A percentile compares a stretch with the other conserved stretches of the same genome.
Conservation (phyloP, 2,113 vertebrate species). For the Pterocles orientalis region DNA sequence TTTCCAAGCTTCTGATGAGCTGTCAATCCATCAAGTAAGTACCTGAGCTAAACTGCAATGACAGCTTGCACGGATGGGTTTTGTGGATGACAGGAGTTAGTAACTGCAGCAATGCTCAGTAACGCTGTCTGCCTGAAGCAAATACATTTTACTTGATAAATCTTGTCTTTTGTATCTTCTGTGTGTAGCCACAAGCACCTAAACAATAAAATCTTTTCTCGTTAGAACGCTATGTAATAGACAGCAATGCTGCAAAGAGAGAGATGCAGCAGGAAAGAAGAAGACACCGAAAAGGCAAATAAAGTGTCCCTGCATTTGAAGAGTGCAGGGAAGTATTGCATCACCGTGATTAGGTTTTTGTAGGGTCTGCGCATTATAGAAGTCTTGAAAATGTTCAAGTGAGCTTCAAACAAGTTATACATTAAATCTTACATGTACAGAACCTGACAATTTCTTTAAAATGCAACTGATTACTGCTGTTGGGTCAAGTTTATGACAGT, state of each 20-base stretch:
- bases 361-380: background rate
- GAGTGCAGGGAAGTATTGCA: background rate
- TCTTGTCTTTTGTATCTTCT: background rate
- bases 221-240: background rate
- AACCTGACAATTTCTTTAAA: background rate
- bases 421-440: background rate
- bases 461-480: background rate
- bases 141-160: background rate
- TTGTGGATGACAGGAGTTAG: background rate
- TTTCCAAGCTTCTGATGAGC: background rate
- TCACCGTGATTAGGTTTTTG: background rate
- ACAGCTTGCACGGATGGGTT: background rate
- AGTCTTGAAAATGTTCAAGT: background rate
- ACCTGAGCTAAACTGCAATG: background rate
- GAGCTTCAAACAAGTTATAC: background rate
- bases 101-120: background rate
- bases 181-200: background rate
- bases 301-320: background rate
- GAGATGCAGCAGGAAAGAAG: fast-evolving
- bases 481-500: background rate
- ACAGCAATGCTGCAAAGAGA: background rate
- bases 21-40: background rate
- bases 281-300: background rate
- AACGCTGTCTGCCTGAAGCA: background rate
- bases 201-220: background rate